Evolutionary conservation across 2,888 invertebrate species (phyloP), one percentile per base, ranked within the genome.

Genomic region (Oligia latruncula): DNA sequence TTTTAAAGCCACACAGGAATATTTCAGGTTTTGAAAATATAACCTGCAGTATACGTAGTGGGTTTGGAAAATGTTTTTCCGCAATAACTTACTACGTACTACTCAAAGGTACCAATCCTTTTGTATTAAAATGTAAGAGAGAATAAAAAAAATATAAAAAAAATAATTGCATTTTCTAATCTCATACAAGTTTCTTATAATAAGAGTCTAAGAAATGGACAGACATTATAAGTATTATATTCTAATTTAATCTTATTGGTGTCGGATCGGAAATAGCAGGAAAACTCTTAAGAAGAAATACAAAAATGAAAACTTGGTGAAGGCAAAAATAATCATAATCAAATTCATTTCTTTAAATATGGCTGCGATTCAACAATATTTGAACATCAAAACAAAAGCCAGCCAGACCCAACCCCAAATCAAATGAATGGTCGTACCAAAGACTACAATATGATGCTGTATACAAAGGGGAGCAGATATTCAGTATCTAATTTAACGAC

Each of bases 391-490:
- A 68, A 29, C 4, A 35, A 64, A 35, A 43, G 17, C 1, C 29
- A 11, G 5, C 0, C 6, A 4, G 23, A 9, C 15, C 20, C 9
- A 40, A n/a, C 43, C 11, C 35, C 20, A 13, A 15, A 64, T 52
- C 20, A 13, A 15, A 64, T 52, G 8, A 46, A 13, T 55, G 3
- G 13, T 55, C 5, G 9, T 13, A n/a, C n/a, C n/a, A n/a, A n/a
- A n/a, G n/a, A n/a, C n/a, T n/a, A n/a, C n/a, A n/a, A n/a, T n/a
- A n/a, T n/a, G n/a, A n/a, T n/a, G n/a, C n/a, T n/a, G n/a, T n/a
- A n/a, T n/a, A n/a, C n/a, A n/a, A n/a, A 78, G 60, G 60, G 58
- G 80, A 67, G 68, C 60, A 40, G 20, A 8, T 23, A 66, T 43
- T 0, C n/a, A 62, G 23, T 35, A 35, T 2, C 35, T 35, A 46